Evolutionary conservation across 2,797 vertebrate genomes (phyloP), one percentile per base, ranked within the genome.

Genomic region (Eospalax fontanierii): DNA sequence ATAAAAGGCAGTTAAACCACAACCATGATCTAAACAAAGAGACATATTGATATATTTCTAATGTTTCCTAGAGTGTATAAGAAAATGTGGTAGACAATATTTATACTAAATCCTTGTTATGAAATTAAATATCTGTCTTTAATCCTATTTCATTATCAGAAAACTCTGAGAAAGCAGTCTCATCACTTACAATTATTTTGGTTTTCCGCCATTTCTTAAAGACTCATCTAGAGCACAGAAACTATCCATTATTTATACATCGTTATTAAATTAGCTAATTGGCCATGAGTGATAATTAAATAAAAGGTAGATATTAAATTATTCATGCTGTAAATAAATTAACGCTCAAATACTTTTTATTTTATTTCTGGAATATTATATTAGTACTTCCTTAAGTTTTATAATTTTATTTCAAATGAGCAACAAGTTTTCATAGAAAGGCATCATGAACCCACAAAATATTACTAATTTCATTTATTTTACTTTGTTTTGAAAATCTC

Each of bases 191-290:
- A 81, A 94, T 79, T 38, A 8, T 91, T 94, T 89, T 91, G 16
- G 46, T 85, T 61, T 82, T 73, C 66, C 0, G 76, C 21, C 21
- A 92, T 86, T 89, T 87, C 43, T 96, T 94, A 70, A 94, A 81
- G 28, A 88, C 94, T 90, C 16, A 84, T 76, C 54, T 46, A 81
- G 54, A 73, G 6, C 93, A 92, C 68, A 91, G 57, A 90, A 94
- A 92, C 93, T 95, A 94, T 61, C 18, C 90, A 95, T 97, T 97
- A 93, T 97, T 96, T 97, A 92, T 76, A 96, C 76, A 94, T 95
- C 96, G 83, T 94, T 91, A 91, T 86, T 96, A 95, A 97, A 96
- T 97, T 90, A 74, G 73, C 95, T 97, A 97, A 97, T 95, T 97
- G 88, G 57, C 57, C 88, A 28, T 66, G 95, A 79, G 54, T 94